These are phyloP conservation scores for Anniella stebbinsi DNA, from an alignment of 2,797 vertebrate genomes.

Conservation along the genomic window DNA sequence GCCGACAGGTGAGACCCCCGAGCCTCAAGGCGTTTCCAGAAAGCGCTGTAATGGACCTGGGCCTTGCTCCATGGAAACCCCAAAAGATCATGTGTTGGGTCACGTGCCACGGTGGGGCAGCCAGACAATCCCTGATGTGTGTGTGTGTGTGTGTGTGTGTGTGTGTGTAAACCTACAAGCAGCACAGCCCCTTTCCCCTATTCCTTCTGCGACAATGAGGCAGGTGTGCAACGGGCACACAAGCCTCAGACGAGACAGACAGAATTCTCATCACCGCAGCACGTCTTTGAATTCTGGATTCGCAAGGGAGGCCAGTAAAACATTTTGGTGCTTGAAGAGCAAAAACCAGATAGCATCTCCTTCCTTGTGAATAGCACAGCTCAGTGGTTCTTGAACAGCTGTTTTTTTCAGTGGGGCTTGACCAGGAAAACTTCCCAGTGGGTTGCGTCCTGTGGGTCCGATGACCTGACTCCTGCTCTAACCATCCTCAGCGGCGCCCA, in stretches of 20 bases:
- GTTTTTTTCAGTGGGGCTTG: not conserved
- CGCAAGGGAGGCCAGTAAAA: not conserved
- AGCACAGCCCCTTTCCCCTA: not conserved
- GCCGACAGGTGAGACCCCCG: conserved; percentile 74
- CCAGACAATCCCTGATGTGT: no score
- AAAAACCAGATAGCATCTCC: not conserved
- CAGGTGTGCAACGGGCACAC: not conserved
- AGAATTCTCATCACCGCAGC: not conserved
- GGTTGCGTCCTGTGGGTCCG: not conserved
- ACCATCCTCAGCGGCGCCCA: not conserved
- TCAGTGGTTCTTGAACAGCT: not conserved
- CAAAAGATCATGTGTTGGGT: not conserved
- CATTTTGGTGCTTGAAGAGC: not conserved
- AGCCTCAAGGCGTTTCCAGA: not conserved
- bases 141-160: not conserved
- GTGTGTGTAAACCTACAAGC: not conserved
- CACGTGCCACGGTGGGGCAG: not conserved
- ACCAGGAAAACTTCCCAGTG: not conserved
- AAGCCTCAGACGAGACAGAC: not conserved
- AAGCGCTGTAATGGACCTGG: not conserved
- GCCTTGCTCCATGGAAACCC: no score
- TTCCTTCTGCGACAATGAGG: not conserved
- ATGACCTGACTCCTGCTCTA: not conserved
- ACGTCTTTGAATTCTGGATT: not conserved
- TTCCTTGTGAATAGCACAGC: no score